Percentiles rank a stretch among this genome's conserved stretches.
Evolutionary conservation across 2,113 vertebrate genomes (phyloP).

Genomic region (Pagrus major): DNA sequence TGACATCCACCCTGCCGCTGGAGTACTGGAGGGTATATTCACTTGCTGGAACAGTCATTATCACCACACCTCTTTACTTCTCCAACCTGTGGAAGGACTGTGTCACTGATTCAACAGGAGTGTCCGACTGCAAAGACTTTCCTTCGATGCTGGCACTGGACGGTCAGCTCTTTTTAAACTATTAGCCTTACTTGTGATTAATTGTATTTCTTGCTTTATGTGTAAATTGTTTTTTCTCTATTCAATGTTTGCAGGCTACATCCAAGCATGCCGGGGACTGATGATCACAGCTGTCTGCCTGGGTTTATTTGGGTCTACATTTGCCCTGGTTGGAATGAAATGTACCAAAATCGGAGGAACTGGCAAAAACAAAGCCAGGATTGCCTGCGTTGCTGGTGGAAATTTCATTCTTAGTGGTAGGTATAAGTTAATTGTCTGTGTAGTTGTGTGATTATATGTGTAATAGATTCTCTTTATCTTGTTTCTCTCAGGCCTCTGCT

Average conservation of each 20-base stretch:
- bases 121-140: constrained; percentile 97
- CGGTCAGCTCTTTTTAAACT: constrained; percentile 84
- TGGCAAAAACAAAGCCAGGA: constrained; percentile 91
- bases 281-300: constrained; percentile 94
- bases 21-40: constrained; percentile 97
- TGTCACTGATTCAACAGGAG: constrained; percentile 95
- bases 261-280: constrained; percentile 95
- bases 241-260: constrained; percentile 86
- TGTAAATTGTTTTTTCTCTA: constrained; percentile 45
- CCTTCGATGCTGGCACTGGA: constrained; percentile 95
- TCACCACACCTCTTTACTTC: constrained; percentile 96
- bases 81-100: constrained; percentile 96
- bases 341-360: constrained; percentile 96
- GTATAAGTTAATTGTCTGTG: background rate
- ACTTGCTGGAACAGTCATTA: constrained; percentile 90
- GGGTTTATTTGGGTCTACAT: constrained; percentile 92
- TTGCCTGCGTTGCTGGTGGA: constrained; percentile 90
- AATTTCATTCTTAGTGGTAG: constrained; percentile 93
- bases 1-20: constrained; percentile 92
- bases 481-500: constrained; percentile 88
- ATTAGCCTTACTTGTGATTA: constrained; percentile 46
- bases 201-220: constrained; percentile 52
- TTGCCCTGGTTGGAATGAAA: constrained; percentile 95
- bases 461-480: background rate
- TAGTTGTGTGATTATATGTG: background rate